A percentile compares a stretch with the other conserved stretches of the same genome.
phyloP scores from a whole-genome alignment of 1,140 invertebrate genomes.

The Cyclina sinensis region DNA sequence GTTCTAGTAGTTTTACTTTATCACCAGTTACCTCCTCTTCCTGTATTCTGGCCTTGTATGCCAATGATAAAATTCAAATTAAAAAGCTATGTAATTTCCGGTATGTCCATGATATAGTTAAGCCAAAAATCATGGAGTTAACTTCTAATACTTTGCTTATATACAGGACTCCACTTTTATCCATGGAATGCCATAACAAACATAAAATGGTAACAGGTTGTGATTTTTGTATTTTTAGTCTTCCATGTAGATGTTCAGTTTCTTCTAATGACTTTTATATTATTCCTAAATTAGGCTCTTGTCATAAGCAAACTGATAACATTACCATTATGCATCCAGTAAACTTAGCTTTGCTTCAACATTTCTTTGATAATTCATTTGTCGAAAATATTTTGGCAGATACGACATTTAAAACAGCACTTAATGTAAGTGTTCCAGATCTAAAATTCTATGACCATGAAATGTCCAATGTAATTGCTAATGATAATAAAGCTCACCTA shows the following conservation, averaged over 20 bases:
- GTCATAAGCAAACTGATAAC: slow-evolving; percentile 55
- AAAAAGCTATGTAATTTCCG: slow-evolving; percentile 58
- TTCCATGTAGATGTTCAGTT: slow-evolving; percentile 65
- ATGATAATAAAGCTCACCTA: slow-evolving; percentile 37
- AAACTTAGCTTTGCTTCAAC: slow-evolving; percentile 44
- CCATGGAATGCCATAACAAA: slow-evolving; percentile 35
- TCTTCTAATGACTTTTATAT: slow-evolving; percentile 60
- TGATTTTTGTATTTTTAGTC: slow-evolving; percentile 63
- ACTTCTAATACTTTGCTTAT: slow-evolving; percentile 37
- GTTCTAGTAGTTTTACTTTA: slow-evolving; percentile 39
- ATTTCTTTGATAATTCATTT: slow-evolving; percentile 36
- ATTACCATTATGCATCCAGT: slow-evolving; percentile 52
- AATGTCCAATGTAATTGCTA: slow-evolving; percentile 46
- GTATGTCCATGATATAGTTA: slow-evolving; percentile 44
- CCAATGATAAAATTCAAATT: slow-evolving; percentile 47
- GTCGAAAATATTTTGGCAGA: slow-evolving; percentile 54
- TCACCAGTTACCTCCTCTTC: slow-evolving; percentile 25
- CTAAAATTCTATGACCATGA: slow-evolving; percentile 21
- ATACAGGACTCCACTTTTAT: slow-evolving; percentile 50
- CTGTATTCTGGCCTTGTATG: slow-evolving; percentile 59
- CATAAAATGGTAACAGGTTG: slow-evolving; percentile 60
- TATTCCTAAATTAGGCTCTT: slow-evolving; percentile 40
- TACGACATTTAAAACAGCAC: slow-evolving; percentile 15
- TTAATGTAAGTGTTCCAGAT: slow-evolving; percentile 35
- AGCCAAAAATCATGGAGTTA: slow-evolving; percentile 57